Base-by-base conservation (phyloP, 1,140 invertebrate species). In the Neelides sp. region DNA sequence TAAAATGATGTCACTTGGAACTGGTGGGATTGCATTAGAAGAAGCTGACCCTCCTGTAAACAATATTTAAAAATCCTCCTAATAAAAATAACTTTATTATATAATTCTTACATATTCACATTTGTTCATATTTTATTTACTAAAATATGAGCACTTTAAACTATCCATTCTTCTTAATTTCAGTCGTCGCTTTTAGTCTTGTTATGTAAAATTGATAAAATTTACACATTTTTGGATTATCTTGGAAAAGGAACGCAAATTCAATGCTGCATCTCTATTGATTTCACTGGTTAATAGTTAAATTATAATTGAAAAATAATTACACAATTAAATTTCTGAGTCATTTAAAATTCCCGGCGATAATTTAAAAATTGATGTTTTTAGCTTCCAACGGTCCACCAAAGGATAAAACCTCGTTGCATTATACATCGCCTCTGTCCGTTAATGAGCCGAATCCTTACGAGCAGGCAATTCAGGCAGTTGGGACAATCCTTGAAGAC, bases 341-440 rank as follows among this genome's bases (percentile, higher is more conserved):
- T 42, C 42, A 35, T 2, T 13, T 41, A 27, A 19, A 10, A 27
- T 51, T 27, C 15, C 15, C 17, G 49, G 5, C 17, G 1, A 12
- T 41, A 8, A 34, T 44, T 17, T 45, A 17, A 20, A 13, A 32
- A 46, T 19, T 26, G 22, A 35, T 36, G 4, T 35, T 58, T 57
- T n/a, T 44, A 78, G 75, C 73, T 13, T 80, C 78, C 4, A 80
- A 80, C 67, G 75, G 77, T 4, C 68, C 74, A 51, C 76, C 76
- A 3, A 64, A 66, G 40, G 63, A 68, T 26, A 68, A 74, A 2
- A 63, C 68, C 2, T 78, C 76, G 0, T 66, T 80, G 4, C 78
- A 80, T 62, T 77, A 71, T 59, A 66, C 73, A 22, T 68, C 68
- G 19, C n/a, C n/a, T n/a, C n/a, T n/a, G n/a, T n/a, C n/a, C n/a